Evolutionary conservation across 2,113 vertebrate species (phyloP).

Genomic region (Hoplias malabaricus): DNA sequence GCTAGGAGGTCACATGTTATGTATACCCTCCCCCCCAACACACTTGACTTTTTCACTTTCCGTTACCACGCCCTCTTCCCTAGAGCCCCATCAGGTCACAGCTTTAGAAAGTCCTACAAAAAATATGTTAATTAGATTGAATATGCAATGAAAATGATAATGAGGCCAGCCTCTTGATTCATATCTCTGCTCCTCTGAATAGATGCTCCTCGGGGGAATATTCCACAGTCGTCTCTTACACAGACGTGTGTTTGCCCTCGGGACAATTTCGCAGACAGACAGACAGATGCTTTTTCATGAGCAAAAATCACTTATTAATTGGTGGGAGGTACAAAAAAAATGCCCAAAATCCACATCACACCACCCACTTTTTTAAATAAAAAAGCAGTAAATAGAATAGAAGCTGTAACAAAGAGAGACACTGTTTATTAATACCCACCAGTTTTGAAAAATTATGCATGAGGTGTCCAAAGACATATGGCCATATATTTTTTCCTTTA

Average conservation of each 20-base stretch:
- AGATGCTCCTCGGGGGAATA: background rate
- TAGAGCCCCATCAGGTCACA: constrained; percentile 19
- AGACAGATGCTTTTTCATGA: constrained; percentile 24
- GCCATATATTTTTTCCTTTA: too few species aligned
- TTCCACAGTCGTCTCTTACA: background rate
- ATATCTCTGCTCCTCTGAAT: constrained; percentile 11
- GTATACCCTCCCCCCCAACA: background rate
- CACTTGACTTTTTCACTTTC: background rate
- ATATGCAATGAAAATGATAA: constrained; percentile 33
- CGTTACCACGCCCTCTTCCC: background rate
- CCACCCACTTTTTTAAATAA: background rate
- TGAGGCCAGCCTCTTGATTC: constrained; percentile 15
- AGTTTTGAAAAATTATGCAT: too few species aligned
- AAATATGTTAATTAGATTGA: constrained; percentile 33
- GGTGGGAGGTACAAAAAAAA: background rate
- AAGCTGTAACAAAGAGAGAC: too few species aligned
- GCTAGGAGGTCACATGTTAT: background rate
- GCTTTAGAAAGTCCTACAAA: background rate
- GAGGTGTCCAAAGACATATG: too few species aligned
- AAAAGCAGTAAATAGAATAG: too few species aligned
- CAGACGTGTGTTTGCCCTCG: constrained; percentile 13
- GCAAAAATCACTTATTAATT: constrained; percentile 29
- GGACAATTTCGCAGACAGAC: constrained; percentile 28
- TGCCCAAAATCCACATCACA: background rate
- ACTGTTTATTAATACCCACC: too few species aligned